Evolutionary conservation across 2,797 vertebrate genomes (phyloP), one percentile per base, ranked within the genome.

Genomic region (Enteromius unitaeniatus): DNA sequence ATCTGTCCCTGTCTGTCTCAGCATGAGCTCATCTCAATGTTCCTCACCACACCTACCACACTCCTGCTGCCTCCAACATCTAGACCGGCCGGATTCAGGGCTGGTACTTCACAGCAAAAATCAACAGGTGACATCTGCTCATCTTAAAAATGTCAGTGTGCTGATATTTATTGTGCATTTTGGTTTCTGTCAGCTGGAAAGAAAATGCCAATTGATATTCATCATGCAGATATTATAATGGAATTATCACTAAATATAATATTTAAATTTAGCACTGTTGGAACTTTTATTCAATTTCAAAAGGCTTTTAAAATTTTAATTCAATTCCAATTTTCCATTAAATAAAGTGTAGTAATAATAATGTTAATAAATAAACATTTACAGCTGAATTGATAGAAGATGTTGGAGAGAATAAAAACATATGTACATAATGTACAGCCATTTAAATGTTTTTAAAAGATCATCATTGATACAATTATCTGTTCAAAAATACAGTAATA

Each of bases 1-100:
- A 83, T 90, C 87, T 90, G 85, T 83, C 86, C 79, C 87, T 89
- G 88, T 91, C 88, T 86, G 68, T 90, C 87, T 88, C 84, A 45
- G 45, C 76, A 78, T 83, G 79, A 67, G 34, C 84, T 58, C 70
- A 80, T 64, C n/a, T 40, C 53, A 34, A 45, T 76, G 75, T 60
- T 21, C 31, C 49, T 78, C 65, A 23, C 60, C 64, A 64, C 49
- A 53, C 70, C 69, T 53, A n/a, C 62, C 64, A n/a, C 51, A 68
- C 40, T 17, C 40, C 17, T 5, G 53, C 49, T 77, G 67, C 78
- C 19, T 73, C 58, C 47, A 64, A 26, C 23, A 75, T 68, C 42
- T 37, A 45, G 58, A n/a, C 17, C 13, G 21, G 13, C 60, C 23
- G 4, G n/a, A 62, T 23, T n/a, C 19, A 75, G 26, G n/a, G 19